Conservation (phyloP, 2,888 invertebrate genomes). For the Priocnemis perturbator region DNA sequence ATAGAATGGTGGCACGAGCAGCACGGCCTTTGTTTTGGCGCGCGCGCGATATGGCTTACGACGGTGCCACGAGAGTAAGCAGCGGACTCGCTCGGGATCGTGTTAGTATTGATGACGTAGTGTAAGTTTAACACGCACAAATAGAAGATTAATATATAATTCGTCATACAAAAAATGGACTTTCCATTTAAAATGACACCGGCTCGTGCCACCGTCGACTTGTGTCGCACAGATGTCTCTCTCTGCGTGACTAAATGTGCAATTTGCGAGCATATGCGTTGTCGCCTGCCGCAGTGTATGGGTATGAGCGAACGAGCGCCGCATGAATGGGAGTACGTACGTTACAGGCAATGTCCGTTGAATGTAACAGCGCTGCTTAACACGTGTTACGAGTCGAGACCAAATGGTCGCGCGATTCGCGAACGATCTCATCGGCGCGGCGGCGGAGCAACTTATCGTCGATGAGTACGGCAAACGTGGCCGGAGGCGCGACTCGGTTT, state of each 20-base stretch:
- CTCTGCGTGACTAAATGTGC: background rate
- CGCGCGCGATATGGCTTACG: too few species aligned
- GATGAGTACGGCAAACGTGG: constrained; percentile 29
- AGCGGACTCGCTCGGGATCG: too few species aligned
- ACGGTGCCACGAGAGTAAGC: too few species aligned
- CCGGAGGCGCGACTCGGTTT: too few species aligned
- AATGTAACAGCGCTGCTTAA: constrained; percentile 36
- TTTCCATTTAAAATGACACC: too few species aligned
- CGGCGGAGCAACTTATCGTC: constrained; percentile 32
- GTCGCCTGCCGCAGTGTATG: background rate
- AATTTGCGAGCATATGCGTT: constrained; percentile 4
- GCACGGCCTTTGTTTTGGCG: too few species aligned
- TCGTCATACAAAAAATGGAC: too few species aligned
- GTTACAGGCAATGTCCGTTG: constrained; percentile 53
- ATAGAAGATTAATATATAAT: too few species aligned
- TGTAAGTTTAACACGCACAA: too few species aligned
- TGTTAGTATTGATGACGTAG: too few species aligned
- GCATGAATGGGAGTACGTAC: constrained; percentile 18
- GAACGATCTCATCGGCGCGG: constrained; percentile 19
- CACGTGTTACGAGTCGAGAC: constrained; percentile 25
- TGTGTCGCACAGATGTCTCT: background rate
- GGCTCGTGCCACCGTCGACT: background rate
- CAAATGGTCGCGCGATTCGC: constrained; percentile 27
- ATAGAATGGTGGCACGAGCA: too few species aligned
- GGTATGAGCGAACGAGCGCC: constrained; percentile 3